Evolutionary conservation across 2,888 invertebrate species (phyloP).

Genomic region (Pediacus dermestoides): DNA sequence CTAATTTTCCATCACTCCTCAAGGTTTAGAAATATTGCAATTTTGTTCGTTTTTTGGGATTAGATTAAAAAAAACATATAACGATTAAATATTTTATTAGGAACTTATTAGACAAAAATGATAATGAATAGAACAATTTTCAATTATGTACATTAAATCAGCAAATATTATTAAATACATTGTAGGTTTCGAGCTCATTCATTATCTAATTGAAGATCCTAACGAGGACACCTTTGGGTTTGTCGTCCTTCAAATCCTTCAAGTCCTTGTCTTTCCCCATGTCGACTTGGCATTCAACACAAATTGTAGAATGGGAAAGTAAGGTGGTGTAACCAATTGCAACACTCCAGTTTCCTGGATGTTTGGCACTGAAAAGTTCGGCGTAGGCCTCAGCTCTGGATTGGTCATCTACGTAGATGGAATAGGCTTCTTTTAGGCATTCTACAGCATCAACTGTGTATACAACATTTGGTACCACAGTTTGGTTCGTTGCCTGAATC

Average conservation of each 20-base stretch:
- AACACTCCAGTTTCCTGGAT: conserved; percentile 17
- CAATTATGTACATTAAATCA: no score
- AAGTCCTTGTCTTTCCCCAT: background rate
- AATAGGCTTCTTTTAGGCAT: conserved; percentile 17
- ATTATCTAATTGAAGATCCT: conserved; percentile 10
- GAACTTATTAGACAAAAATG: no score
- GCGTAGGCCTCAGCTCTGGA: conserved; percentile 12
- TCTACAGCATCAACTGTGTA: conserved; percentile 19
- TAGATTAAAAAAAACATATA: no score
- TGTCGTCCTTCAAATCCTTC: background rate
- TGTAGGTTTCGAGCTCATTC: no score
- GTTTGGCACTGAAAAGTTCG: conserved; percentile 16
- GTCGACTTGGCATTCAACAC: conserved; percentile 14
- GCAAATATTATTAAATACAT: no score
- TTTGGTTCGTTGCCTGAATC: conserved; percentile 19
- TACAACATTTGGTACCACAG: conserved; percentile 13
- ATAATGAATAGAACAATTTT: no score
- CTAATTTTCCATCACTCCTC: no score
- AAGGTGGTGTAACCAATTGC: conserved; percentile 16
- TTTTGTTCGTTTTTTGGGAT: no score
- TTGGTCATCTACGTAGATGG: conserved; percentile 10
- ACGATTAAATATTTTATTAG: no score
- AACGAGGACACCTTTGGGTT: background rate
- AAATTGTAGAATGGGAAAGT: conserved; percentile 10
- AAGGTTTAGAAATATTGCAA: no score